Evolutionary conservation across 1,140 invertebrate species (phyloP).

Genomic region (Hydropsyche tenuis): DNA sequence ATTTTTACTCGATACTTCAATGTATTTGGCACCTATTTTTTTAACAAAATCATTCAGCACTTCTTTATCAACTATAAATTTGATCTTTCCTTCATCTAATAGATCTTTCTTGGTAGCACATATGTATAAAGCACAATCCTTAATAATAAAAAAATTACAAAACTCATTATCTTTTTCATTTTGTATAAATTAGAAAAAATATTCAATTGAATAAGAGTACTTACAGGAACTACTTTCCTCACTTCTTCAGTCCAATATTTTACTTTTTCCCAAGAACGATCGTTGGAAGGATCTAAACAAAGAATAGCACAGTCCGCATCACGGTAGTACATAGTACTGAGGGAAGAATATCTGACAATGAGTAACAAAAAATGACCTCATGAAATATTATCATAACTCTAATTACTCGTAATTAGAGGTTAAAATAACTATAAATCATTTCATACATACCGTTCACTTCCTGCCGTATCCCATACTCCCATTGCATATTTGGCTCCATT

Average conservation of each 20-base stretch:
- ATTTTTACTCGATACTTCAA: slow-evolving; percentile 20
- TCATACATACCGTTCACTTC: slow-evolving; percentile 17
- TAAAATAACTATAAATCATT: background rate
- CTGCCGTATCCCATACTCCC: slow-evolving; percentile 27
- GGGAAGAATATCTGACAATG: slow-evolving; percentile 14
- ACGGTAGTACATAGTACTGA: slow-evolving; percentile 21
- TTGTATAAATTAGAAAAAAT: background rate
- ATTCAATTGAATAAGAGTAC: background rate
- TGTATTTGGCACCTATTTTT: background rate
- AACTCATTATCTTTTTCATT: too few species aligned
- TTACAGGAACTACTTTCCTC: background rate
- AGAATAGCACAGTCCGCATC: slow-evolving; percentile 18
- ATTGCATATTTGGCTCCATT: slow-evolving; percentile 1
- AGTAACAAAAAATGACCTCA: too few species aligned
- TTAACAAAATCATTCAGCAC: slow-evolving; percentile 2
- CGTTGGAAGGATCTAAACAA: slow-evolving; percentile 17
- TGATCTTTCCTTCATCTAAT: background rate
- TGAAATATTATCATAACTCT: too few species aligned
- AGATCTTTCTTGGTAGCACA: slow-evolving; percentile 32
- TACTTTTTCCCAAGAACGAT: slow-evolving; percentile 8
- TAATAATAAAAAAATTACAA: background rate
- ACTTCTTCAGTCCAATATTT: slow-evolving; percentile 25
- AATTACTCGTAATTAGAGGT: too few species aligned
- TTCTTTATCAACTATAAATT: background rate
- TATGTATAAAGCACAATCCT: slow-evolving; percentile 22